Base-by-base conservation (phyloP, 2,113 vertebrate genomes). In the Phaethornis superciliosus region DNA sequence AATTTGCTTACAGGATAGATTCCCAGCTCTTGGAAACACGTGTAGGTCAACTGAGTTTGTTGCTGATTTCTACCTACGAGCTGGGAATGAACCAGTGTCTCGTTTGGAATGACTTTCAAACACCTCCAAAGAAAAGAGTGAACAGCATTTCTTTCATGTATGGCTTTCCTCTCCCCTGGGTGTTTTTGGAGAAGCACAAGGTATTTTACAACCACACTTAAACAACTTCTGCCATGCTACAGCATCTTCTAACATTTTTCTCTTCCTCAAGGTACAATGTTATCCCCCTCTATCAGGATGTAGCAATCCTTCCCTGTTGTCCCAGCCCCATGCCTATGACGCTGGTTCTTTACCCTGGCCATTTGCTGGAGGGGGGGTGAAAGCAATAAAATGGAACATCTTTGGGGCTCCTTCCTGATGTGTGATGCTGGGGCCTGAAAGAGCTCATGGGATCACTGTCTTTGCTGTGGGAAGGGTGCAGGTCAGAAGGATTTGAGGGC, bases 61-160 rank as follows among this genome's bases (percentile, higher is more conserved):
- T 44, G 63, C 49, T 56, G 59, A 58, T 90, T 72, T 63, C 75
- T 47, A 17, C 0, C 75, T 47, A 17, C 0, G 4, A 42, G 47
- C 62, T 92, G n/a, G 7, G 47, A 60, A 54, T 65, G 71, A 78
- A 15, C 35, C n/a, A 15, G 3, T 75, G 9, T n/a, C 32, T 91
- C 44, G 4, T 88, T 83, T 44, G 69, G 59, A 87, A 72, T 72
- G 78, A 72, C 93, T 94, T 96, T 95, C 69, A 94, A 64, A 68
- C 56, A 85, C 76, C n/a, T 88, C 60, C 69, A 49, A 46, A 78
- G 78, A 78, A 70, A 72, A 91, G 47, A 6, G 0, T 20, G 55
- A 74, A 4, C 47, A 81, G 40, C 72, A 54, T 75, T 94, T 84
- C 64, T 86, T 81, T 51, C 49, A 32, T 67, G 86, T 46, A 59